A percentile compares a stretch with the other conserved stretches of the same genome.
These are phyloP conservation scores for Apodemia hepburni DNA, from an alignment of 2,888 invertebrate species.

Conservation along the genomic window DNA sequence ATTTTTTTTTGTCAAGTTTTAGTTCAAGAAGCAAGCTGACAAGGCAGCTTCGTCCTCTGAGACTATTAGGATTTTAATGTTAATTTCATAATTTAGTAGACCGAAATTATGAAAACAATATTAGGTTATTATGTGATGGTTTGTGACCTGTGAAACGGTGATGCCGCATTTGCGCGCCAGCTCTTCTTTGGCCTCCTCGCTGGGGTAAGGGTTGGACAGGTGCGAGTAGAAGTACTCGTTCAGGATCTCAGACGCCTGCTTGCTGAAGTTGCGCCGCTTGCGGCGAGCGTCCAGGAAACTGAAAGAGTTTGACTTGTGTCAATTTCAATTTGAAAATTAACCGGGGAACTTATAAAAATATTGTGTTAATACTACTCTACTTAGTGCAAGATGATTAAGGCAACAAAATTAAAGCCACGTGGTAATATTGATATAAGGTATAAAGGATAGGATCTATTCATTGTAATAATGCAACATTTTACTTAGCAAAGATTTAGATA, in stretches of 20 bases:
- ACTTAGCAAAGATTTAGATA: neutral
- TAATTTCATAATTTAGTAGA: no score
- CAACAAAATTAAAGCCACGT: no score
- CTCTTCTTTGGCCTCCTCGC: conserved; percentile 99
- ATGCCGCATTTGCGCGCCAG: conserved; percentile 99
- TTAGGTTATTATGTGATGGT: no score
- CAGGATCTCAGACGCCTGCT: conserved; percentile 99
- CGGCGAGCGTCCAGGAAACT: conserved; percentile 89
- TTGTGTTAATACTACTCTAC: no score
- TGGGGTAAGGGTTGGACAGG: conserved; percentile 99
- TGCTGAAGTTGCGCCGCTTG: conserved; percentile 99
- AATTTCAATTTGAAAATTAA: neutral
- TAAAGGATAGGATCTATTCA: no score
- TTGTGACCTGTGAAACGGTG: conserved; percentile 93
- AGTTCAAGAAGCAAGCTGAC: no score
- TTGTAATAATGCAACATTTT: neutral
- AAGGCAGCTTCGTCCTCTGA: no score
- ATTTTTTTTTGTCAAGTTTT: no score
- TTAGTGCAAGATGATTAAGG: no score
- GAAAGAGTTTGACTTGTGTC: conserved; percentile 43
- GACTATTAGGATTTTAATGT: no score
- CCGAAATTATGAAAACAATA: no score
- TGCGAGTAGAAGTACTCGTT: conserved; percentile 99
- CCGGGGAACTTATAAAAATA: no score
- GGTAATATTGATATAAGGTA: neutral